These are phyloP conservation scores for Conus ventricosus DNA, from an alignment of 1,140 invertebrate species.

Conservation along the genomic window DNA sequence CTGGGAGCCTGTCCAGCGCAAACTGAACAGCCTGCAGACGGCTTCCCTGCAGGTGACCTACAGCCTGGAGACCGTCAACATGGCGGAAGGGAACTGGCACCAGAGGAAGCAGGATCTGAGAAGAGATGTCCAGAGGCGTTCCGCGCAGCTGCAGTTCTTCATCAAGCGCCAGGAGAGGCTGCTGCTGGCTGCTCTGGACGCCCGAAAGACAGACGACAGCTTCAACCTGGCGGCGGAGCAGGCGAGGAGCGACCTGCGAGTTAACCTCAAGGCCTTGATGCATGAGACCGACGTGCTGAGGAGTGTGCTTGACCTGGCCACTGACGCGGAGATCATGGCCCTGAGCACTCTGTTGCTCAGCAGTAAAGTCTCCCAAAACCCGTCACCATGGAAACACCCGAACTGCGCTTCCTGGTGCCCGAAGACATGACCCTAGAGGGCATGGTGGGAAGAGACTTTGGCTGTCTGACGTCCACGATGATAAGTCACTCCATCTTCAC, in stretches of 20 bases:
- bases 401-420: slow-evolving; percentile 13
- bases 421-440: slow-evolving; percentile 33
- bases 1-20: slow-evolving; percentile 28
- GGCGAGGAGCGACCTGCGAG: slow-evolving; percentile 45
- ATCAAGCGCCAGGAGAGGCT: slow-evolving; percentile 51
- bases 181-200: slow-evolving; percentile 50
- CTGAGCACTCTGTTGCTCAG: slow-evolving; percentile 39
- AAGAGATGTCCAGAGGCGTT: slow-evolving; percentile 47
- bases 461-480: slow-evolving; percentile 29
- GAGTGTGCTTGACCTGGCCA: slow-evolving; percentile 50
- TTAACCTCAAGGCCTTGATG: slow-evolving; percentile 50
- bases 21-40: slow-evolving; percentile 44
- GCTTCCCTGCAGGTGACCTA: slow-evolving; percentile 52
- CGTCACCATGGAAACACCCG: slow-evolving; percentile 22
- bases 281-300: slow-evolving; percentile 52
- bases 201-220: slow-evolving; percentile 34
- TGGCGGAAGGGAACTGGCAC: slow-evolving; percentile 40
- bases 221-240: slow-evolving; percentile 40
- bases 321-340: slow-evolving; percentile 45
- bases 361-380: slow-evolving; percentile 25
- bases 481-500: slow-evolving; percentile 33
- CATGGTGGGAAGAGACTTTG: slow-evolving; percentile 39
- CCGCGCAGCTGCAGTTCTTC: slow-evolving; percentile 45
- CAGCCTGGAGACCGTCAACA: slow-evolving; percentile 48
- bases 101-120: slow-evolving; percentile 46